Evolutionary conservation across 2,797 vertebrate species (phyloP).

Genomic region (Catamblyrhynchus diadema): DNA sequence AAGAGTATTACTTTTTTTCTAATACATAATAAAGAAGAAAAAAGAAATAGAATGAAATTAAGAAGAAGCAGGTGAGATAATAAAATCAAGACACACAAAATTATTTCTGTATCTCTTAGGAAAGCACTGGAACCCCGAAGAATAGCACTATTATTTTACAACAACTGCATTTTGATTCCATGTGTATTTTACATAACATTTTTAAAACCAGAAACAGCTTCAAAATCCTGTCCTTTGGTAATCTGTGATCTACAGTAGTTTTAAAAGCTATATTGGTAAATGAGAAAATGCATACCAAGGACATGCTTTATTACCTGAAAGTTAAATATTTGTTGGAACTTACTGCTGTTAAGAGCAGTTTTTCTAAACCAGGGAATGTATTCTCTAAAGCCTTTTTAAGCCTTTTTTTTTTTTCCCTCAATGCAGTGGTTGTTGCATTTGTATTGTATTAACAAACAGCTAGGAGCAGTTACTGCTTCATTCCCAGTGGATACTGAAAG

Average conservation of each 20-base stretch:
- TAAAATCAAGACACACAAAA: not conserved
- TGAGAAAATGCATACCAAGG: rapidly evolving
- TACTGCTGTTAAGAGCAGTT: not conserved
- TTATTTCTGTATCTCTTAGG: not conserved
- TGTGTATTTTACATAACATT: not conserved
- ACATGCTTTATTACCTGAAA: not conserved
- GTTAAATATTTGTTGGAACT: not conserved
- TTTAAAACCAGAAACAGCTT: not conserved
- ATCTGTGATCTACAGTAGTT: not conserved
- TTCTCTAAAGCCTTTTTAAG: not conserved
- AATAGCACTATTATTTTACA: not conserved
- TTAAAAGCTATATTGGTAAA: not conserved
- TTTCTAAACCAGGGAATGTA: not conserved
- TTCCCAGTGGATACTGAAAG: not conserved
- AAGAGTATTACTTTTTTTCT: not conserved
- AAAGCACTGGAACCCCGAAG: not conserved
- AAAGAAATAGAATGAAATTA: slow-evolving; percentile 15
- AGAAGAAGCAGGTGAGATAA: not conserved
- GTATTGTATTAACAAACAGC: not conserved
- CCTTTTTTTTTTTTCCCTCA: not conserved
- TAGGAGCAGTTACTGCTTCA: not conserved
- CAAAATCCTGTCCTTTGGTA: not conserved
- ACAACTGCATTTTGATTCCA: not conserved
- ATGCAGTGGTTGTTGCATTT: not conserved
- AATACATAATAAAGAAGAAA: not conserved